phyloP scores from a whole-genome alignment of 2,797 vertebrate genomes.

The Myotis vivesi region DNA sequence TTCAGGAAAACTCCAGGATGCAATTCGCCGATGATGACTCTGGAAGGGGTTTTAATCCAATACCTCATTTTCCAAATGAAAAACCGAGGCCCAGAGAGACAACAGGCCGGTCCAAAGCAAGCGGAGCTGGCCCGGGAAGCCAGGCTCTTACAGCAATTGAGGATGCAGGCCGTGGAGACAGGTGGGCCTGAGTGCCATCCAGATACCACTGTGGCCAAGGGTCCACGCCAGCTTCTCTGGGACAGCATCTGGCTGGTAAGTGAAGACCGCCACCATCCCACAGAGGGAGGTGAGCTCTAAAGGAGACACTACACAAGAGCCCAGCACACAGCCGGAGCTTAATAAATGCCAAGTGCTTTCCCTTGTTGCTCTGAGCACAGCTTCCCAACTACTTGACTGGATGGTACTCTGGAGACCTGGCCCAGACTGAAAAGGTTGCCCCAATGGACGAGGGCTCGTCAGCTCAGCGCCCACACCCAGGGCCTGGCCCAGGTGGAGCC shows the following conservation, averaged over 20 bases:
- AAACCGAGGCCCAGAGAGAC: background rate
- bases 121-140: background rate
- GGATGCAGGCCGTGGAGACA: background rate
- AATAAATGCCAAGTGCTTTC: background rate
- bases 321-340: background rate
- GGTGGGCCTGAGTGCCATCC: background rate
- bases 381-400: background rate
- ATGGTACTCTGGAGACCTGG: background rate
- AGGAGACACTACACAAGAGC: background rate
- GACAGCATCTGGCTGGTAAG: background rate
- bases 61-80: background rate
- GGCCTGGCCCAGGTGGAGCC: background rate
- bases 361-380: background rate
- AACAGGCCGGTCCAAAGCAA: background rate
- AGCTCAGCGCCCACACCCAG: background rate
- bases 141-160: background rate
- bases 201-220: background rate
- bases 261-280: background rate
- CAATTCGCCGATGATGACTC: background rate
- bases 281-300: background rate
- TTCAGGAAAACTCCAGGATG: background rate
- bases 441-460: background rate
- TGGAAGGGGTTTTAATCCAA: background rate
- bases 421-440: background rate
- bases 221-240: background rate